Evolutionary conservation across 2,888 invertebrate genomes (phyloP), one percentile per base, ranked within the genome.

Genomic region (Pollenia angustigena): DNA sequence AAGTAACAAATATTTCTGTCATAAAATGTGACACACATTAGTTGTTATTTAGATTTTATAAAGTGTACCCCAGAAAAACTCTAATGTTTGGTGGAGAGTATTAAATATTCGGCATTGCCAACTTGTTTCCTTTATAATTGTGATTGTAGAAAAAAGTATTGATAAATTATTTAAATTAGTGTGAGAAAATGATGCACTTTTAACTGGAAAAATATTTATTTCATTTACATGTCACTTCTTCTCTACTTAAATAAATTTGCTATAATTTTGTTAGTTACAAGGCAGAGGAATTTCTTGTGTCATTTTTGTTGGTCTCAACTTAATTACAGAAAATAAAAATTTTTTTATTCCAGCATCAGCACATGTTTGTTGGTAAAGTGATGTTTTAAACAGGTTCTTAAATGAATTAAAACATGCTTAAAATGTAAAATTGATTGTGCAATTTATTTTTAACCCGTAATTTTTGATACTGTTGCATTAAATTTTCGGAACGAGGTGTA

Each of bases 131-230:
- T 50, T 23, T 56, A 56, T 62, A 71, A 69, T 18, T 44, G 16
- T 69, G 7, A 54, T 46, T 42, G 23, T 64, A 40, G 32, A 52
- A 58, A 32, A 32, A 32, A 32, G 32, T 2, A 54, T 32, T 11
- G 44, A 82, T 82, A 62, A 75, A 75, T 60, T 69, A 78, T 78
- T 72, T 54, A 64, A 71, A 83, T 78, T 44, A 72, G 71, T 78
- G 78, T 83, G 83, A 78, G 83, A 83, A 78, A 71, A 64, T 44
- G 8, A 48, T 50, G 23, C 11, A 52, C 12, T 62, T 71, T 54
- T 52, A 44, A 52, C n/a, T 6, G 4, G 16, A 48, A 58, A 80
- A 44, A 32, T 32, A 58, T 72, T 58, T 48, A 32, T 72, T 58
- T 72, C 32, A 58, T 66, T 56, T 50, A 66, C 50, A 50, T 64